A percentile compares a stretch with the other conserved stretches of the same genome.
These are phyloP conservation scores for Parnassius apollo DNA, from an alignment of 2,888 invertebrate species.

Conservation along the genomic window DNA sequence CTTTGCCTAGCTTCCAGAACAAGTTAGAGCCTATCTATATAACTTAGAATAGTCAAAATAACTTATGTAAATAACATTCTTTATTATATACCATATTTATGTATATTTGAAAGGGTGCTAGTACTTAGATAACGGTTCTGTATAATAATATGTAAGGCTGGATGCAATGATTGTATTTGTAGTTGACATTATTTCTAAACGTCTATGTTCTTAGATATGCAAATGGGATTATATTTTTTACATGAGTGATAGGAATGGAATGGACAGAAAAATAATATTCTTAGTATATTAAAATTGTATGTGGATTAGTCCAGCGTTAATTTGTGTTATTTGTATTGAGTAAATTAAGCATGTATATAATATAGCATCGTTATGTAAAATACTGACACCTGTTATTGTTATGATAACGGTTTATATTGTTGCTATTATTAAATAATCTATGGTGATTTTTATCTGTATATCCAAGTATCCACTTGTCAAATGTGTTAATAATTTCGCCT, in stretches of 20 bases:
- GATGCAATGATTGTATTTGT: constrained; percentile 48
- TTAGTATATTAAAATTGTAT: not conserved
- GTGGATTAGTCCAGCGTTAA: not conserved
- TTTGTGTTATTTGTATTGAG: constrained; percentile 23
- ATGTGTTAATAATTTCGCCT: constrained; percentile 57
- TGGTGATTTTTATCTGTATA: constrained; percentile 54
- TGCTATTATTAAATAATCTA: constrained; percentile 52
- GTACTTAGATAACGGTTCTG: constrained; percentile 56
- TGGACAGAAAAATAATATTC: not conserved
- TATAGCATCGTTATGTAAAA: constrained; percentile 37
- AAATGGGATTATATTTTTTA: constrained; percentile 6
- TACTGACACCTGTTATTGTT: constrained; percentile 44
- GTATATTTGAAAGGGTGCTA: constrained; percentile 71
- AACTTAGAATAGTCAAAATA: constrained; percentile 23
- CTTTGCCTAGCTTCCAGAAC: constrained; percentile 34
- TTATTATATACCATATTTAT: constrained; percentile 40
- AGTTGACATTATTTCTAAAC: constrained; percentile 10
- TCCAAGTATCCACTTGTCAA: constrained; percentile 64
- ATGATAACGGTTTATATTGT: constrained; percentile 41
- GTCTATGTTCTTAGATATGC: constrained; percentile 16
- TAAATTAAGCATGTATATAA: constrained; percentile 43
- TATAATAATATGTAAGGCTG: constrained; percentile 35
- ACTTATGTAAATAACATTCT: constrained; percentile 31
- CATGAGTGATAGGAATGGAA: no score
- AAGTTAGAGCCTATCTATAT: constrained; percentile 39